Evolutionary conservation across 1,140 invertebrate species (phyloP), one percentile per base, ranked within the genome.

Genomic region (Drosophila sechellia): DNA sequence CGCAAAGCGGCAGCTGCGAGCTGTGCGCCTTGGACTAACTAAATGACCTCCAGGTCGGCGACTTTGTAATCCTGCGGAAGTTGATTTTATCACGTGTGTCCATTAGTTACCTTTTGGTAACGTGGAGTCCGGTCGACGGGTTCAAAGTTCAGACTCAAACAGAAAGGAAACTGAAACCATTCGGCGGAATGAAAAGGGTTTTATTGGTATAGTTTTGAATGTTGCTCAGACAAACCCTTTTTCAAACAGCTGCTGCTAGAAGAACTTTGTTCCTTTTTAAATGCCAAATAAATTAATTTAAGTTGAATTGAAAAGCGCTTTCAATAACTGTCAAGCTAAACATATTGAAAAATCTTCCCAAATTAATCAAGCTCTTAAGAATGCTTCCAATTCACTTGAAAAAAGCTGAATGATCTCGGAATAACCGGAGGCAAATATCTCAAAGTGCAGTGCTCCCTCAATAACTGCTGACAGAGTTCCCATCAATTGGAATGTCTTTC

Each of bases 31-130:
- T 34, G 35, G n/a, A 39, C 20, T 65, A 1, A 22, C 8, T 31
- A 59, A 60, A 50, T 64, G 52, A 66, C 65, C 63, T 42, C 48
- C 70, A 53, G 77, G 68, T 71, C 81, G 61, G 64, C 72, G 69
- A 65, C 65, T 59, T 58, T 81, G 75, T 87, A 87, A 87, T 87
- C 83, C 83, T 87, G 83, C 83, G 83, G 83, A 87, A 87, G 83
- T 87, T 83, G 84, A 79, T 70, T 76, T 68, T 83, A 87, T 83
- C 83, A 87, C 79, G 83, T 71, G 79, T 73, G 55, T 76, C 84
- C 76, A 85, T 85, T 81, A 77, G 81, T 74, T 80, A 61, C 72
- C 68, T 72, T 79, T 77, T 5, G 40, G 50, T 76, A 55, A 27
- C 59, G 43, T 55, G 43, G 20, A 48, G 35, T 40, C n/a, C n/a